Conservation (phyloP, 2,113 vertebrate genomes). For the Electrona antarctica region DNA sequence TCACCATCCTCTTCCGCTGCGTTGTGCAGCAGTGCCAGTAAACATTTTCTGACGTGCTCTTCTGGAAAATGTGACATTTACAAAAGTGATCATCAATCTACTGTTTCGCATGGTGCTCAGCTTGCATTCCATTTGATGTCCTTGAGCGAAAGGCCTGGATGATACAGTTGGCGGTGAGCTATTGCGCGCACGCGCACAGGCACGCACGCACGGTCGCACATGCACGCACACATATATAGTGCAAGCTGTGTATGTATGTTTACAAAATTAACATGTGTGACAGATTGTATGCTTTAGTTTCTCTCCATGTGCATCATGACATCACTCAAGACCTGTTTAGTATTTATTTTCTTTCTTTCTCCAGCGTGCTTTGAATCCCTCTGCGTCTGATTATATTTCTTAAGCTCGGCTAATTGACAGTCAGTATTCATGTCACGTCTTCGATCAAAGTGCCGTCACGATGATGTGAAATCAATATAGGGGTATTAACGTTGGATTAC, state of each 20-base stretch:
- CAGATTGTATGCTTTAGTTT: not conserved
- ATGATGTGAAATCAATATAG: slow-evolving; percentile 27
- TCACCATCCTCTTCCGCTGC: not conserved
- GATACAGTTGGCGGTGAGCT: slow-evolving; percentile 10
- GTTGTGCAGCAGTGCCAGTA: slow-evolving; percentile 19
- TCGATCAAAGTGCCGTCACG: slow-evolving; percentile 14
- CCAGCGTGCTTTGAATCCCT: not conserved
- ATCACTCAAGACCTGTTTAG: not conserved
- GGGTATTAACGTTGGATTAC: slow-evolving; percentile 12
- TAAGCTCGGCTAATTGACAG: slow-evolving; percentile 10
- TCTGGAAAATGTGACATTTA: slow-evolving; percentile 56
- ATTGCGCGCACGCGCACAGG: not conserved
- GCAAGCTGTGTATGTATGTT: too few relatives aligned
- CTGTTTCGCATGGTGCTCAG: not conserved
- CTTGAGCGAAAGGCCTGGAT: slow-evolving; percentile 18
- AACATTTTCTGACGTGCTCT: slow-evolving; percentile 28
- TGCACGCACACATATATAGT: too few relatives aligned
- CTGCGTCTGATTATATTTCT: slow-evolving; percentile 13
- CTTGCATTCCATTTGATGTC: slow-evolving; percentile 28
- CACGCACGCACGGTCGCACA: too few relatives aligned
- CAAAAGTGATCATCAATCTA: slow-evolving; percentile 25
- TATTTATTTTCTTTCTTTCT: not conserved
- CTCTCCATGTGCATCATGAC: not conserved
- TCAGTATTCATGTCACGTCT: slow-evolving; percentile 1
- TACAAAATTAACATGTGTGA: not conserved